Evolutionary conservation across 2,888 invertebrate genomes (phyloP).

Genomic region (Aleiodes alternator): DNA sequence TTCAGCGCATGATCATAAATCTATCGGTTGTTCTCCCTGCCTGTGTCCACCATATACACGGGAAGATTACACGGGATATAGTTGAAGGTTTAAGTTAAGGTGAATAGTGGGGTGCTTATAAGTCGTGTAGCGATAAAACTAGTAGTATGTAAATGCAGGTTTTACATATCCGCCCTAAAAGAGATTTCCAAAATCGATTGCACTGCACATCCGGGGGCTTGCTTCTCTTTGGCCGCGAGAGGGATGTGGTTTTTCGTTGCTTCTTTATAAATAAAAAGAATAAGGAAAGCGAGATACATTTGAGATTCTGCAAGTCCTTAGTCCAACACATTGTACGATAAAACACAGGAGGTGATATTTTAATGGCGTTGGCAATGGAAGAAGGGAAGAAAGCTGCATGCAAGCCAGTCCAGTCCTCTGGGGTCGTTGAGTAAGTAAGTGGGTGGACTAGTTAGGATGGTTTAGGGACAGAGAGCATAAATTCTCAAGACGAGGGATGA

Average conservation of each 20-base stretch:
- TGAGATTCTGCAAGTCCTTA: slow-evolving; percentile 21
- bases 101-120: slow-evolving; percentile 52
- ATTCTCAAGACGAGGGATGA: slow-evolving; percentile 74
- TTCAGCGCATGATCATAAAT: slow-evolving; percentile 67
- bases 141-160: slow-evolving; percentile 64
- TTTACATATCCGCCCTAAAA: slow-evolving; percentile 53
- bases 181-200: slow-evolving; percentile 56
- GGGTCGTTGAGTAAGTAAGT: slow-evolving; percentile 71
- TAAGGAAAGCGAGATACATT: slow-evolving; percentile 38
- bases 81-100: slow-evolving; percentile 7
- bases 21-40: slow-evolving; percentile 61
- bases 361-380: slow-evolving; percentile 63
- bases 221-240: slow-evolving; percentile 12
- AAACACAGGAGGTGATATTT: slow-evolving; percentile 70
- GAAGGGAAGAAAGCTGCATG: slow-evolving; percentile 38
- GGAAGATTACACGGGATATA: slow-evolving; percentile 56
- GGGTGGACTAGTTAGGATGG: slow-evolving; percentile 74
- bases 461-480: slow-evolving; percentile 74
- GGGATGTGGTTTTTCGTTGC: slow-evolving; percentile 33
- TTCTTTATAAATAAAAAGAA: slow-evolving; percentile 3
- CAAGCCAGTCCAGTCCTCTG: slow-evolving; percentile 51
- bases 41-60: slow-evolving; percentile 54
- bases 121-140: slow-evolving; percentile 62
- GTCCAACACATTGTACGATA: slow-evolving; percentile 54
- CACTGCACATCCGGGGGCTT: slow-evolving; percentile 43